These are phyloP conservation scores for Meda fulgida DNA, from an alignment of 2,797 vertebrate genomes.

Conservation along the genomic window DNA sequence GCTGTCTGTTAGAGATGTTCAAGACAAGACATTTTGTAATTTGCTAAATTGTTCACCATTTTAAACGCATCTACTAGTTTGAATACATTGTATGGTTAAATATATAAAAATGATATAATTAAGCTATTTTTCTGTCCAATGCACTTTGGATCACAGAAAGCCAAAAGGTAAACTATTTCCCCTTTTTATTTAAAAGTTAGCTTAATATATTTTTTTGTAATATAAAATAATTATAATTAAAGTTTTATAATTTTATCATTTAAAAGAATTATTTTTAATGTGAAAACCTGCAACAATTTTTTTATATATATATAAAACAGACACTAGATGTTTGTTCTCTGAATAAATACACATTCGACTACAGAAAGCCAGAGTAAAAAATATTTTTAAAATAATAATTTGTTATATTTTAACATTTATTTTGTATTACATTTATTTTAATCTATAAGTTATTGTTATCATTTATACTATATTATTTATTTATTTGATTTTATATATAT, in stretches of 20 bases:
- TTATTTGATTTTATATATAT: neutral
- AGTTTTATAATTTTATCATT: neutral
- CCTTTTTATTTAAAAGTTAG: neutral
- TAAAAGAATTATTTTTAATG: neutral
- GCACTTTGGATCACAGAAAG: neutral
- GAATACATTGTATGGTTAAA: neutral
- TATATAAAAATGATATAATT: neutral
- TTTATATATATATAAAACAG: too few species aligned
- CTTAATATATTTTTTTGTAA: neutral
- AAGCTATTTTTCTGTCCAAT: neutral
- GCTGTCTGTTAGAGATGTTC: neutral
- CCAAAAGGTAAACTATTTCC: neutral
- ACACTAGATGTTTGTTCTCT: neutral
- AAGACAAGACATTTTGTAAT: neutral
- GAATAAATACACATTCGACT: neutral
- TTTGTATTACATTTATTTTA: neutral
- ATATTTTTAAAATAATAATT: too few species aligned
- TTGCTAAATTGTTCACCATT: neutral
- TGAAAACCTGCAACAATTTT: neutral
- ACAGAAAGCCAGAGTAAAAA: too few species aligned
- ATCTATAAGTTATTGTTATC: neutral
- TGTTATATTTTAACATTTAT: neutral
- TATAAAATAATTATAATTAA: neutral
- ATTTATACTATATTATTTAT: neutral
- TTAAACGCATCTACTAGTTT: neutral